Evolutionary conservation across 2,888 invertebrate genomes (phyloP), one percentile per base, ranked within the genome.

Genomic region (Volucella inflata): DNA sequence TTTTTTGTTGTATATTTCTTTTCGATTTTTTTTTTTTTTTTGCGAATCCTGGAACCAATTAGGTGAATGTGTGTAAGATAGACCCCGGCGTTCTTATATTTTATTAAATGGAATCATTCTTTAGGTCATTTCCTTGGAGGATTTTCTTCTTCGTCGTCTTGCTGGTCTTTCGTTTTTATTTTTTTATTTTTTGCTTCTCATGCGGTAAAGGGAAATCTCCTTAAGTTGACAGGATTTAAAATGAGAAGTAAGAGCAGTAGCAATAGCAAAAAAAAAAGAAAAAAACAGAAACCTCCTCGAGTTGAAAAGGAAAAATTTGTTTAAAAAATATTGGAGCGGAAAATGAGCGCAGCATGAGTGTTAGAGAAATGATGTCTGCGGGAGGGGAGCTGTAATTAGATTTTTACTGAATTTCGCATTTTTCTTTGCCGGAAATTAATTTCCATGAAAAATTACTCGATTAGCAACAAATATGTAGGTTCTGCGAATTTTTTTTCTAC

Each of bases 71-170:
- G 50, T 72, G 62, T 50, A 16, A 30, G 17, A 16, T 38, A 14
- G 36, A 40, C 40, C 16, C 12, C 21, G 67, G 38, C 42, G 53
- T 79, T 64, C 51, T 79, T 48, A 79, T 74, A 79, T 75, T 70
- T 78, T 78, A 74, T 70, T 83, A 74, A 83, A 83, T 78, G 72
- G 53, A 79, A 75, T 84, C 70, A 53, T 84, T 84, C 70, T 60
- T 59, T 59, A 67, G 80, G 75, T 83, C 74, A 75, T 79, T 80
- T 80, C 68, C 68, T 83, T 44, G 44, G 55, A 46, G 57, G 17
- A 67, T 42, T 65, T 65, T 55, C 11, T 8, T 21, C 2, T 2
- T 21, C 21, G 4, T 21, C 21, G 21, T 21, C 21, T 21, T 21
- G 21, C 21, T 21, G 21, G 21, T 21, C 21, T 21, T 21, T 21